Base-by-base conservation (phyloP, 2,113 vertebrate genomes). In the Synodontis membranacea region DNA sequence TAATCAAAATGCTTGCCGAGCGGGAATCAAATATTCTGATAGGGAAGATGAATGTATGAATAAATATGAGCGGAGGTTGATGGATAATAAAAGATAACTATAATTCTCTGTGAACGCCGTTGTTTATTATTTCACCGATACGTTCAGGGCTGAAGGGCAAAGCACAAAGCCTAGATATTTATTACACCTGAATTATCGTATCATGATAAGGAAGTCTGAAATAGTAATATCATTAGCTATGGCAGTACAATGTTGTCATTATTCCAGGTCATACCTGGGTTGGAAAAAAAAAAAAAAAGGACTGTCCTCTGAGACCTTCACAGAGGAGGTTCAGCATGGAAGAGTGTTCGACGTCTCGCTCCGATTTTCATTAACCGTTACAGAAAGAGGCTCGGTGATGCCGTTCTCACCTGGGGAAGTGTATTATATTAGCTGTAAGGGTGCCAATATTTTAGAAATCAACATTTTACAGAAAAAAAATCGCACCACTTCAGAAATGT, bases 1-100 rank as follows among this genome's bases (percentile, higher is more conserved):
- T 91, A 92, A 91, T 93, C 92, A 91, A 91, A 81, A 66, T 88
- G 76, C 87, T 88, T 70, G 68, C 84, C 76, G 56, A 37, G n/a
- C 37, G 42, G 58, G 64, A 90, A 91, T 90, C 88, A 91, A 74
- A 85, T 89, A 88, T 89, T 88, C 56, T 62, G 88, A 88, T 82
- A 80, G 86, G 80, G 88, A 87, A 79, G 87, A 89, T 89, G 78
- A 89, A 86, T 56, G 88, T 79, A 87, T 79, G 86, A 86, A 88
- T 80, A 88, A 76, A 85, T 85, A 84, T 85, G 74, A 86, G 80
- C 11, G 4, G 39, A 64, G 81, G 15, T 81, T 86, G 80, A 80
- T 50, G 28, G 66, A 44, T 84, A 89, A 78, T 86, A 81, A 82
- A 84, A 34, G 37, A 80, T 42, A 86, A 54, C 44, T 86, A 46